Base-by-base conservation (phyloP, 2,797 vertebrate genomes). In the Ciconia nigra region DNA sequence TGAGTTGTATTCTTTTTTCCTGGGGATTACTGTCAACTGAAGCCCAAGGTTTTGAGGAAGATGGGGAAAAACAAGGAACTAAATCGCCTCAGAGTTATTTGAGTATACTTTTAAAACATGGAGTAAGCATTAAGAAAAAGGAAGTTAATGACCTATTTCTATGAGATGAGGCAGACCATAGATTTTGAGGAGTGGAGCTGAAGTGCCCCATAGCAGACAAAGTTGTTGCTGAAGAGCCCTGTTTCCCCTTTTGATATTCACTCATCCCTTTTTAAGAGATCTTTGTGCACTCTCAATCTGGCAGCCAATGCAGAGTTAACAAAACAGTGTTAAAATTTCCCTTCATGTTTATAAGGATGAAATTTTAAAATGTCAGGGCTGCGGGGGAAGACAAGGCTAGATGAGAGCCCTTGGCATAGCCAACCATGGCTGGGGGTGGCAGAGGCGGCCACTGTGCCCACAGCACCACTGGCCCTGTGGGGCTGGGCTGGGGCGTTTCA, bases 61-160 rank as follows among this genome's bases (percentile, higher is more conserved):
- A 47, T 13, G 24, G 13, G 28, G 22, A 52, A 63, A 92, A 78
- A 33, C n/a, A 88, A 81, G 47, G 69, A 93, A 92, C 39, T 87
- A 78, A 73, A 58, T 51, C 4, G 3, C 26, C 18, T 83, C 28
- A 26, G 62, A 51, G 25, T 88, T 87, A 77, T 80, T 89, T 87
- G 10, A 65, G 22, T 85, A 22, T 39, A 61, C 24, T 74, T 88
- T 58, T 22, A 81, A 93, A 89, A 62, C 16, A 47, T 13, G 29
- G 54, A 93, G 51, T 72, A 93, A 92, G 79, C 76, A 83, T 76
- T 70, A 83, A 92, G n/a, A 77, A 85, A 92, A 90, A 71, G 93
- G 92, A 91, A 93, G 73, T 87, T 76, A 82, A 72, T 52, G 72
- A 54, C 26, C 35, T 88, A 16, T 77, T 93, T 93, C 70, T 70